A percentile compares a stretch with the other conserved stretches of the same genome.
Conservation (phyloP, 2,888 invertebrate genomes). For the Rhagium mordax region DNA sequence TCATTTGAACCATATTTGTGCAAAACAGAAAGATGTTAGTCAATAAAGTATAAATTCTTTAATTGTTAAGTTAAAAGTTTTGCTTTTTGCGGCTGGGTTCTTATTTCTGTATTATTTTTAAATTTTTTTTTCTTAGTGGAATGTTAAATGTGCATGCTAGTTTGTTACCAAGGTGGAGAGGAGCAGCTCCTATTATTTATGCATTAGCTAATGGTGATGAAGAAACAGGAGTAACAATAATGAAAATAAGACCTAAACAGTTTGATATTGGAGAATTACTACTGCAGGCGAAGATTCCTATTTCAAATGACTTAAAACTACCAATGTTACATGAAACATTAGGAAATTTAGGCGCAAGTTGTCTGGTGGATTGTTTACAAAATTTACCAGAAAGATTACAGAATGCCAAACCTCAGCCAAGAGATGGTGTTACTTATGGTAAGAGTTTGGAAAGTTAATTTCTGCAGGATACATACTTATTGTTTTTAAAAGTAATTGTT, state of each 20-base stretch:
- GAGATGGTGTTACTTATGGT: conserved; percentile 81
- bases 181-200: conserved; percentile 92
- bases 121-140: conserved; percentile 75
- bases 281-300: conserved; percentile 73
- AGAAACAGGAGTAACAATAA: conserved; percentile 88
- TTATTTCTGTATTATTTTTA: background rate
- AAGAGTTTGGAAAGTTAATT: conserved; percentile 54
- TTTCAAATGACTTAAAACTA: conserved; percentile 75
- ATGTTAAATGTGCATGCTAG: conserved; percentile 96
- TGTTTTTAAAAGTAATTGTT: too few relatives aligned
- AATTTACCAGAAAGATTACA: conserved; percentile 75
- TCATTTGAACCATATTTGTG: too few relatives aligned
- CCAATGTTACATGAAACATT: conserved; percentile 78
- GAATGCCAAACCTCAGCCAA: conserved; percentile 75
- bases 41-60: too few relatives aligned
- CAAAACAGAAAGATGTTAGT: too few relatives aligned
- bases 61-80: too few relatives aligned
- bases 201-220: conserved; percentile 87
- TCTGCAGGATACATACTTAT: too few relatives aligned
- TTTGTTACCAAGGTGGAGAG: conserved; percentile 92
- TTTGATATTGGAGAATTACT: conserved; percentile 87
- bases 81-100: too few relatives aligned
- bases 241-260: conserved; percentile 86
- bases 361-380: conserved; percentile 77
- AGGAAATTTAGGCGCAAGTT: conserved; percentile 79